Evolutionary conservation across 2,888 invertebrate species (phyloP).

Genomic region (Napeogenes sylphis): DNA sequence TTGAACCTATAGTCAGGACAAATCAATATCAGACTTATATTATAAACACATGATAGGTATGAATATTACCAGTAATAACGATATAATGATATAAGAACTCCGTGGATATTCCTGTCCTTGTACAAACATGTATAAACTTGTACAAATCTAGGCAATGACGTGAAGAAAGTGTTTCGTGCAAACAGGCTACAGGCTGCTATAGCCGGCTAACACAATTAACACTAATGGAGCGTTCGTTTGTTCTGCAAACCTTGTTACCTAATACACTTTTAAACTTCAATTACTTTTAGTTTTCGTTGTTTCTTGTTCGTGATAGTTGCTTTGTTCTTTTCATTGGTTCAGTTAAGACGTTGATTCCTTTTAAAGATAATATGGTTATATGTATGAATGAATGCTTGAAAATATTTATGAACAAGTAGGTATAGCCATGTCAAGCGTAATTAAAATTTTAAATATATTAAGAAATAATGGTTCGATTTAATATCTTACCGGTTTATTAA

Average conservation of each 20-base stretch:
- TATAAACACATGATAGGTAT: too few relatives aligned
- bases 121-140: background rate
- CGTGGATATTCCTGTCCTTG: background rate
- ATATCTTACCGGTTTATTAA: too few relatives aligned
- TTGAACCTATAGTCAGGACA: too few relatives aligned
- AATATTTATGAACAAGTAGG: too few relatives aligned
- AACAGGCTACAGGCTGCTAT: slow-evolving; percentile 14
- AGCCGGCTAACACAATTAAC: slow-evolving; percentile 51
- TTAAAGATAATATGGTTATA: background rate
- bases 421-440: too few relatives aligned
- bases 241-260: slow-evolving; percentile 22
- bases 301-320: slow-evolving; percentile 18
- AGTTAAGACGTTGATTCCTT: background rate
- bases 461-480: too few relatives aligned
- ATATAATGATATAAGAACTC: background rate
- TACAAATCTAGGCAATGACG: background rate
- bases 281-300: slow-evolving; percentile 18
- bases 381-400: too few relatives aligned
- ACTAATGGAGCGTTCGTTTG: slow-evolving; percentile 43
- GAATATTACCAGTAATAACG: too few relatives aligned
- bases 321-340: slow-evolving; percentile 9
- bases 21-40: too few relatives aligned
- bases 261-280: slow-evolving; percentile 26
- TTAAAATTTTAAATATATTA: too few relatives aligned
- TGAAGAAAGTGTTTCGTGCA: slow-evolving; percentile 13